Percentiles rank a stretch among this genome's conserved stretches.
phyloP scores from a whole-genome alignment of 2,113 vertebrate genomes.

The Clinocottus analis region DNA sequence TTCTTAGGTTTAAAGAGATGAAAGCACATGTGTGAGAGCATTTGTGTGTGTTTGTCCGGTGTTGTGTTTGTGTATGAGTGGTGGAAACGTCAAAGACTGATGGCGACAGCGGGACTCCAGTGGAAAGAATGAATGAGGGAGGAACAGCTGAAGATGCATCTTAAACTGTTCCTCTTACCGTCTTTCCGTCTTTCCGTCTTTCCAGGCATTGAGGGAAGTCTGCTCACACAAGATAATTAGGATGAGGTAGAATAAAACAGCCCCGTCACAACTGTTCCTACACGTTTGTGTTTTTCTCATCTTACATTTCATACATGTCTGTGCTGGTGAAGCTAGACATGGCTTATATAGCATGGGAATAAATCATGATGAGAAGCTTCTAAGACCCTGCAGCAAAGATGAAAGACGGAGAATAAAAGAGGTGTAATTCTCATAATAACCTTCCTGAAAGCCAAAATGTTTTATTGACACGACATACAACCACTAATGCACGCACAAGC shows the following conservation, averaged over 20 bases:
- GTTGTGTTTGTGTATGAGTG: conserved; percentile 41
- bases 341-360: conserved; percentile 82
- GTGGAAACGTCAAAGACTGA: conserved; percentile 48
- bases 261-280: conserved; percentile 15
- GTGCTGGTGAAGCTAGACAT: conserved; percentile 63
- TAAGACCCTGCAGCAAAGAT: conserved; percentile 61
- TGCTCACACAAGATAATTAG: conserved; percentile 37
- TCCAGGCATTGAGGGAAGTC: conserved; percentile 23
- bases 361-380: conserved; percentile 83
- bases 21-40: conserved; percentile 38
- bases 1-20: conserved; percentile 39
- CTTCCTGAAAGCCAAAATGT: conserved; percentile 59
- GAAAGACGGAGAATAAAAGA: conserved; percentile 63
- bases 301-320: conserved; percentile 68
- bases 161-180: conserved; percentile 22
- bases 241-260: conserved; percentile 28
- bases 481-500: conserved; percentile 44
- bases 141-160: conserved; percentile 30
- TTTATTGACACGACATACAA: conserved; percentile 47
- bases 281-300: conserved; percentile 53
- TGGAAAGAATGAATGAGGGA: conserved; percentile 38
- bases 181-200: conserved; percentile 15
- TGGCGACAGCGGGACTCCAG: conserved; percentile 8
- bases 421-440: conserved; percentile 68
- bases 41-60: conserved; percentile 4